Evolutionary conservation across 2,797 vertebrate species (phyloP), one percentile per base, ranked within the genome.

Genomic region (Dallia pectoralis): DNA sequence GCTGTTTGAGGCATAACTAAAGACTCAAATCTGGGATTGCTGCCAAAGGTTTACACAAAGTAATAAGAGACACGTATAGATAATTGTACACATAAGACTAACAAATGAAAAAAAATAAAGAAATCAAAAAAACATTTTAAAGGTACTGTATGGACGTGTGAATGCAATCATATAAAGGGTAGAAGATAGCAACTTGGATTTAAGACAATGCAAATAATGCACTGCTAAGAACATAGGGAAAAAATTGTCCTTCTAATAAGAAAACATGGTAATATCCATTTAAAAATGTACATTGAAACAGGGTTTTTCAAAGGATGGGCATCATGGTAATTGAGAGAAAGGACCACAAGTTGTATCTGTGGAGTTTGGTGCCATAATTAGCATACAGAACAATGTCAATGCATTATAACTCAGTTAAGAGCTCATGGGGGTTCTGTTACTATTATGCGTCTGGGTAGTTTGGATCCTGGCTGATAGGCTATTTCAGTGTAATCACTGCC

Each of bases 401-500:
- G 32, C 19, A 7, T 19, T 32, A 32, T 36, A 5, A 65, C 1
- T 36, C 65, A 25, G 15, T 67, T 22, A 67, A n/a, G 65, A 47
- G 8, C 36, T 4, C 2, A 36, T 11, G 36, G 36, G 9, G 65
- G n/a, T 36, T 67, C 4, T 67, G 32, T n/a, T 32, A 11, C 19
- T 47, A 5, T 18, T 48, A 8, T 61, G 40, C 61, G 15, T 18
- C 11, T 33, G 47, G 36, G 53, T 36, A 18, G 29, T 32, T 27
- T 15, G 2, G 14, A 18, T 25, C 29, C 25, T 49, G 47, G 9
- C 25, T 62, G 18, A 61, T 61, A 22, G 62, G 33, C 33, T 49
- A 61, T 62, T 62, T 59, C n/a, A 70, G 32, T 51, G 30, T 59
- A 56, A 59, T 71, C 53, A 40, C 56, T 19, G 70, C 53, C 44